Conservation (phyloP, 1,140 invertebrate species). For the Bradysia coprophila region DNA sequence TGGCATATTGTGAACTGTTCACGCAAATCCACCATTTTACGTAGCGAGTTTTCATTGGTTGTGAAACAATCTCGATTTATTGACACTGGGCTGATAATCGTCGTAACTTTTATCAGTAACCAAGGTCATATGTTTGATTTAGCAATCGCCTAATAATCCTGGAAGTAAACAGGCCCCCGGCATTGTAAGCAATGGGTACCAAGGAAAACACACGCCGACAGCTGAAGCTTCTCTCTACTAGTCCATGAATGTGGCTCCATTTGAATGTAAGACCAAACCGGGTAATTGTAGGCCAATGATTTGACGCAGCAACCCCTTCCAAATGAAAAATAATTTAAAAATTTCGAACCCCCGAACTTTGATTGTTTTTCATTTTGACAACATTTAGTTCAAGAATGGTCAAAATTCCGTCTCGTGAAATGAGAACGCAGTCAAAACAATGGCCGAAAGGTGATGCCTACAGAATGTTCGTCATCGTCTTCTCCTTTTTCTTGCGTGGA, state of each 20-base stretch:
- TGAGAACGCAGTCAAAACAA: slow-evolving; percentile 46
- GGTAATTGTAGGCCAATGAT: slow-evolving; percentile 68
- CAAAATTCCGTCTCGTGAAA: slow-evolving; percentile 77
- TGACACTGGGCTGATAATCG: slow-evolving; percentile 7
- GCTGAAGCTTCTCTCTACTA: slow-evolving; percentile 50
- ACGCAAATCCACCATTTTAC: too few species aligned
- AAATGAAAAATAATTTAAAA: slow-evolving; percentile 5
- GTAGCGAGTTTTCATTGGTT: too few species aligned
- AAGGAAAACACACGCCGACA: slow-evolving; percentile 45
- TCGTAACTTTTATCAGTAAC: slow-evolving; percentile 19
- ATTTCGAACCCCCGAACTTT: neutral
- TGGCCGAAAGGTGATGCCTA: slow-evolving; percentile 48
- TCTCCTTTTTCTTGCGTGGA: slow-evolving; percentile 29
- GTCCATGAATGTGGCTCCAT: slow-evolving; percentile 51
- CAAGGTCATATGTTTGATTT: slow-evolving; percentile 20
- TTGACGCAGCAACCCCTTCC: slow-evolving; percentile 65
- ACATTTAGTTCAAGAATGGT: slow-evolving; percentile 72
- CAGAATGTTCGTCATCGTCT: slow-evolving; percentile 26
- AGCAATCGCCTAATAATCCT: slow-evolving; percentile 18
- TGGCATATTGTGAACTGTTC: too few species aligned
- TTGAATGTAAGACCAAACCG: slow-evolving; percentile 60
- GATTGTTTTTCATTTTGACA: slow-evolving; percentile 17
- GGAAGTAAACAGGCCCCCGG: slow-evolving; percentile 27
- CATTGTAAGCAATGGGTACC: slow-evolving; percentile 47
- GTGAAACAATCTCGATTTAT: too few species aligned